These are phyloP conservation scores for Schmidtea mediterranea DNA, from an alignment of 1,140 invertebrate species.

Conservation along the genomic window DNA sequence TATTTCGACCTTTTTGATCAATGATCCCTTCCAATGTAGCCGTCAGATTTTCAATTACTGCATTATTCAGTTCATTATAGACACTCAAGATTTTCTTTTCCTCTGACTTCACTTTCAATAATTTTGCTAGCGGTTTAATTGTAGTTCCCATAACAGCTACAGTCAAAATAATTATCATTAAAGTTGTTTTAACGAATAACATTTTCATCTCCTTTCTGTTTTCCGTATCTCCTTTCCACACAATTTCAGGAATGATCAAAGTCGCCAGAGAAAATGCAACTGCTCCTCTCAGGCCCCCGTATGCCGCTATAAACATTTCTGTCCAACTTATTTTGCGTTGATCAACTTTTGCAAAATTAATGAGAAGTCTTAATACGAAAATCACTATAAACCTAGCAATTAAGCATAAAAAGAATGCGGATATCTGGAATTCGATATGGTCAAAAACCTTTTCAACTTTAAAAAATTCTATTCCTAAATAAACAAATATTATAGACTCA, in stretches of 20 bases:
- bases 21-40: conserved; percentile 74
- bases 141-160: conserved; percentile 73
- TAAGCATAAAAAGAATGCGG: conserved; percentile 76
- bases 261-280: conserved; percentile 86
- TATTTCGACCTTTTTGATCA: conserved; percentile 65
- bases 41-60: conserved; percentile 78
- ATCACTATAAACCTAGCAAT: conserved; percentile 52
- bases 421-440: conserved; percentile 75
- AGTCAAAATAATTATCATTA: conserved; percentile 89
- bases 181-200: conserved; percentile 66
- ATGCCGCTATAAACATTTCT: conserved; percentile 97
- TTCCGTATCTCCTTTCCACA: conserved; percentile 7
- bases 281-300: conserved; percentile 77
- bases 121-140: conserved; percentile 77
- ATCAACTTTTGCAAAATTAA: conserved; percentile 46
- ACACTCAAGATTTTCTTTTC: conserved; percentile 1
- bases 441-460: conserved; percentile 68
- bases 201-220: neutral
- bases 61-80: neutral
- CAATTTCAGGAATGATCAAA: conserved; percentile 43
- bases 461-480: conserved; percentile 69
- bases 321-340: conserved; percentile 31
- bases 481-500: conserved; percentile 98
- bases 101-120: conserved; percentile 60
- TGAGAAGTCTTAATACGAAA: conserved; percentile 51